A percentile compares a stretch with the other conserved stretches of the same genome.
Evolutionary conservation across 2,113 vertebrate species (phyloP).

Genomic region (Thunnus thynnus): DNA sequence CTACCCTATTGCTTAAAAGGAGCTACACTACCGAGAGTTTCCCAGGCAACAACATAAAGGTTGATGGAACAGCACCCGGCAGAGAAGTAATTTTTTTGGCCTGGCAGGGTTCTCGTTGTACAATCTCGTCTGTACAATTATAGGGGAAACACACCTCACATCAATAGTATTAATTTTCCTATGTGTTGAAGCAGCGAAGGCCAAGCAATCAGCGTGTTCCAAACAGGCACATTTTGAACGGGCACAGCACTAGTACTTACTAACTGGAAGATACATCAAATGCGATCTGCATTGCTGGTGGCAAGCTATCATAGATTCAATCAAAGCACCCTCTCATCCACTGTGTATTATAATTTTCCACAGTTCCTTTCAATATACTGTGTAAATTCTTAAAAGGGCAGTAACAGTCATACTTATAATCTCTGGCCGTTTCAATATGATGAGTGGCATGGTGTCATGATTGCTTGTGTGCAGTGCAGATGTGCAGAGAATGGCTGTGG

Average conservation of each 20-base stretch:
- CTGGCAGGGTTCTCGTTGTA: too few species aligned
- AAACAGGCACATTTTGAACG: too few species aligned
- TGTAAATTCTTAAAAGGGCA: conserved; percentile 16
- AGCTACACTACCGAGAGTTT: too few species aligned
- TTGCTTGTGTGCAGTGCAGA: conserved; percentile 13
- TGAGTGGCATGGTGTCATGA: conserved; percentile 27
- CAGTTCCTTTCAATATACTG: conserved; percentile 34
- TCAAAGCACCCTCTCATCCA: not conserved
- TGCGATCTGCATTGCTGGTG: conserved; percentile 15
- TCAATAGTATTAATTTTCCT: too few species aligned
- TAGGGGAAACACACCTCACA: too few species aligned
- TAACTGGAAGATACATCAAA: not conserved
- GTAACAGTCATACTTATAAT: conserved; percentile 21
- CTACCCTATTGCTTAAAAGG: too few species aligned
- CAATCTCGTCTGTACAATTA: too few species aligned
- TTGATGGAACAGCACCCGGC: too few species aligned
- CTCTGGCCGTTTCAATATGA: conserved; percentile 11
- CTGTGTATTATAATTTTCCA: not conserved
- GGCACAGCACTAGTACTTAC: not conserved
- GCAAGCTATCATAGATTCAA: conserved; percentile 25
- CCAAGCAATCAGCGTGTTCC: too few species aligned
- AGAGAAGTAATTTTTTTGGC: too few species aligned
- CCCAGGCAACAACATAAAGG: too few species aligned
- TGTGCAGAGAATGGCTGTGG: conserved; percentile 33
- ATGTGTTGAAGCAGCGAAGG: too few species aligned